phyloP scores from a whole-genome alignment of 2,113 vertebrate species.

The Coturnix japonica region DNA sequence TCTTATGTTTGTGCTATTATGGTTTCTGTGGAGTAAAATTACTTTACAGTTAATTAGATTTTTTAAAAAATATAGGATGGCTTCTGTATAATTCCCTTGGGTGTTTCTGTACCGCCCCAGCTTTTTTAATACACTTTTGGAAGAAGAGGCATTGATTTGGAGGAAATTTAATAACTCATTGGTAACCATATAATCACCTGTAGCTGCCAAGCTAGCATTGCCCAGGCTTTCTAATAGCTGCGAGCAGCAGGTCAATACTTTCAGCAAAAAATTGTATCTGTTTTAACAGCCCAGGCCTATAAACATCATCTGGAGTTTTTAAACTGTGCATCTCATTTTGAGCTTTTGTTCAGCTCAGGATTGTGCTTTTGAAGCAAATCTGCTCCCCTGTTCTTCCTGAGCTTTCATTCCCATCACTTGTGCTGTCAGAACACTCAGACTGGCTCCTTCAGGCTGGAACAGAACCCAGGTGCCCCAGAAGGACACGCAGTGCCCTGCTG shows the following conservation, averaged over 20 bases:
- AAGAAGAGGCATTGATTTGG: slow-evolving; percentile 43
- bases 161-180: slow-evolving; percentile 46
- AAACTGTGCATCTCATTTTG: background rate
- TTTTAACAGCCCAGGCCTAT: background rate
- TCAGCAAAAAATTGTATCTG: background rate
- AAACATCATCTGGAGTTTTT: background rate
- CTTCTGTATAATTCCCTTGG: background rate
- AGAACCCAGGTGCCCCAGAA: background rate
- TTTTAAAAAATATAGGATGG: background rate
- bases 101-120: slow-evolving; percentile 12
- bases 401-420: background rate
- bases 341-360: background rate
- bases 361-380: background rate
- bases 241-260: background rate
- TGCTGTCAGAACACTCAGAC: background rate
- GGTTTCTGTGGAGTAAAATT: slow-evolving; percentile 17
- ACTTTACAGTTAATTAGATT: slow-evolving; percentile 58
- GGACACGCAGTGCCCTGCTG: background rate
- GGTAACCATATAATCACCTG: slow-evolving; percentile 25
- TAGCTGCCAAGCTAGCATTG: background rate
- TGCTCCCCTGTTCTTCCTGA: background rate
- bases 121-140: slow-evolving; percentile 25
- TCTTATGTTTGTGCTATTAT: background rate
- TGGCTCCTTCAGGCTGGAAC: background rate
- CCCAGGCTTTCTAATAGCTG: background rate